Evolutionary conservation across 1,140 invertebrate species (phyloP).

Genomic region (Acromyrmex echinatior): DNA sequence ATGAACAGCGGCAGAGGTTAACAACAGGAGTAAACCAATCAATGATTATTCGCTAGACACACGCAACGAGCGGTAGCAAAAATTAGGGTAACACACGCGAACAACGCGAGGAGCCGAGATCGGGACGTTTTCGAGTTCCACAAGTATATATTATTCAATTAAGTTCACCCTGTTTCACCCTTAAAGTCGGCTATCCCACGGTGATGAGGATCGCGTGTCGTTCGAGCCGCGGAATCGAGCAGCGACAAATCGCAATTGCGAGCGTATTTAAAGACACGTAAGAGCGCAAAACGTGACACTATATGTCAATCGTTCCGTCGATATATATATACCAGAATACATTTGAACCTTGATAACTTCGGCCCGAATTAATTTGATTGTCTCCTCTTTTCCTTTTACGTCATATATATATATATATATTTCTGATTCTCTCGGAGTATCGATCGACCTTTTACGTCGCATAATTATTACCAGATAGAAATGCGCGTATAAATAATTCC

Average conservation of each 20-base stretch:
- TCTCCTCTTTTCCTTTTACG: too few species aligned
- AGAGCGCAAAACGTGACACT: conserved; percentile 20
- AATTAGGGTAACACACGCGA: conserved; percentile 77
- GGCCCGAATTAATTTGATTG: too few species aligned
- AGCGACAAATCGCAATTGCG: conserved; percentile 63
- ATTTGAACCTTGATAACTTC: too few species aligned
- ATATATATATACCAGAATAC: too few species aligned
- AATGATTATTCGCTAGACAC: conserved; percentile 35
- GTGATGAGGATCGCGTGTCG: conserved; percentile 47
- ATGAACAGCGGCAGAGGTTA: not conserved
- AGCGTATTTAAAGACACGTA: conserved; percentile 57
- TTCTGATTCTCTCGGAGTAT: not conserved
- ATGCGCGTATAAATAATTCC: conserved; percentile 38
- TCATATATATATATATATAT: too few species aligned
- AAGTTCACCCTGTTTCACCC: conserved; percentile 19
- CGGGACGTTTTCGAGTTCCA: conserved; percentile 15
- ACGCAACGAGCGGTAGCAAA: conserved; percentile 23
- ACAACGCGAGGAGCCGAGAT: conserved; percentile 28
- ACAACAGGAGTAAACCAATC: conserved; percentile 39
- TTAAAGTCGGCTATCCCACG: not conserved
- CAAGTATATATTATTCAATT: conserved; percentile 70
- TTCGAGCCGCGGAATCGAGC: not conserved
- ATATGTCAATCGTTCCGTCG: conserved; percentile 4
- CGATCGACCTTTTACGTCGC: conserved; percentile 7
- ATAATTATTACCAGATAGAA: conserved; percentile 18